Percentiles rank a stretch among this genome's conserved stretches.
Conservation (phyloP, 2,888 invertebrate genomes). For the Drosophila pseudotakahashii region DNA sequence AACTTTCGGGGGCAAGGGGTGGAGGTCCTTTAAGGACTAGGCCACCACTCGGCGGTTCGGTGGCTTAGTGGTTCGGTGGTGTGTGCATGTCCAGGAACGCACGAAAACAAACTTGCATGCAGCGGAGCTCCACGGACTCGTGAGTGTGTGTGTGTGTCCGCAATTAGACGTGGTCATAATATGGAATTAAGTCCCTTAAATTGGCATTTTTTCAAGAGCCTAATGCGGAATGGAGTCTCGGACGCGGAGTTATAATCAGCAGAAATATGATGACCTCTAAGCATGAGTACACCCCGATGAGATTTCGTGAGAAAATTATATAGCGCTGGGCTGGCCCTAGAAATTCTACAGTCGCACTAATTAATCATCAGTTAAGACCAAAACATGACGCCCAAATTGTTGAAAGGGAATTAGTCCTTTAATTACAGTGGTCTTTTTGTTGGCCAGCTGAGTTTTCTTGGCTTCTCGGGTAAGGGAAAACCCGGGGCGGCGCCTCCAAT, state of each 20-base stretch:
- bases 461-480: slow-evolving; percentile 2
- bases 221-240: slow-evolving; percentile 48
- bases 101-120: slow-evolving; percentile 58
- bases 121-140: slow-evolving; percentile 13
- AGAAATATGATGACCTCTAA: slow-evolving; percentile 61
- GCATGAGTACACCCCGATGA: slow-evolving; percentile 56
- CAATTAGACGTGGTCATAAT: slow-evolving; percentile 69
- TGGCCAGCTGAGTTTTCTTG: neutral
- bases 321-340: slow-evolving; percentile 29
- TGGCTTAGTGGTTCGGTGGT: neutral
- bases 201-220: slow-evolving; percentile 59
- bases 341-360: slow-evolving; percentile 58
- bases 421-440: slow-evolving; percentile 39
- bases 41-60: neutral
- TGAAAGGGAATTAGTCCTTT: slow-evolving; percentile 59
- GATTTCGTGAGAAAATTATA: slow-evolving; percentile 70
- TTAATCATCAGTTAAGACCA: slow-evolving; percentile 74
- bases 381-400: slow-evolving; percentile 60
- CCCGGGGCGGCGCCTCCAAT: slow-evolving; percentile 22
- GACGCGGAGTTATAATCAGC: slow-evolving; percentile 39
- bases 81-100: slow-evolving; percentile 51
- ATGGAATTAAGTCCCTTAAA: slow-evolving; percentile 66
- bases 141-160: slow-evolving; percentile 33
- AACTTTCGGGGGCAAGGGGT: slow-evolving; percentile 31
- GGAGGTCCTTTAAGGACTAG: slow-evolving; percentile 1